These are phyloP conservation scores for Platycheirus albimanus DNA, from an alignment of 2,888 invertebrate genomes.

Conservation along the genomic window DNA sequence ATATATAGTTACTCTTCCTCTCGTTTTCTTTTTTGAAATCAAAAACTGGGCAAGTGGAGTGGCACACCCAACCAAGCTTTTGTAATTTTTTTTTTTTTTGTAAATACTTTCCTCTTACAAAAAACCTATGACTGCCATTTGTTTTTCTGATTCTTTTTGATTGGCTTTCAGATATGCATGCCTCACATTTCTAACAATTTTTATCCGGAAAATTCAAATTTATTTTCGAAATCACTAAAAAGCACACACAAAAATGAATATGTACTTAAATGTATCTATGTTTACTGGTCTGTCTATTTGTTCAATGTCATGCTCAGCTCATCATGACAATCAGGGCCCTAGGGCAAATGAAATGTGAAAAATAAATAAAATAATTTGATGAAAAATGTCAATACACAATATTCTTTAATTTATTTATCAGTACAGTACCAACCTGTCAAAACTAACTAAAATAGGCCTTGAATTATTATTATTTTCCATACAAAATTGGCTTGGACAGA, in stretches of 20 bases:
- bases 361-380: conserved; percentile 21
- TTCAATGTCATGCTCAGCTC: conserved; percentile 13
- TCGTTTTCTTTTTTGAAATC: too few relatives aligned
- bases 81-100: background rate
- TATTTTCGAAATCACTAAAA: conserved; percentile 10
- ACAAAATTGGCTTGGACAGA: too few relatives aligned
- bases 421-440: too few relatives aligned
- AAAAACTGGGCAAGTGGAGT: too few relatives aligned
- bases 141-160: too few relatives aligned
- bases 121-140: too few relatives aligned
- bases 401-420: background rate
- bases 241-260: background rate
- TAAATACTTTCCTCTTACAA: background rate
- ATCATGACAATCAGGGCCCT: conserved; percentile 11
- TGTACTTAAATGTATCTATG: background rate
- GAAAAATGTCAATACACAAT: conserved; percentile 37
- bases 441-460: too few relatives aligned
- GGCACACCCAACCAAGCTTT: background rate
- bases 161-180: background rate
- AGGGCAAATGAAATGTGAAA: conserved; percentile 16
- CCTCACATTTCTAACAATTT: background rate
- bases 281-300: background rate
- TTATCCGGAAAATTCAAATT: conserved; percentile 3
- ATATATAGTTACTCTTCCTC: too few relatives aligned
- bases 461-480: too few relatives aligned